phyloP scores from a whole-genome alignment of 2,113 vertebrate species.

The Hippotragus niger region DNA sequence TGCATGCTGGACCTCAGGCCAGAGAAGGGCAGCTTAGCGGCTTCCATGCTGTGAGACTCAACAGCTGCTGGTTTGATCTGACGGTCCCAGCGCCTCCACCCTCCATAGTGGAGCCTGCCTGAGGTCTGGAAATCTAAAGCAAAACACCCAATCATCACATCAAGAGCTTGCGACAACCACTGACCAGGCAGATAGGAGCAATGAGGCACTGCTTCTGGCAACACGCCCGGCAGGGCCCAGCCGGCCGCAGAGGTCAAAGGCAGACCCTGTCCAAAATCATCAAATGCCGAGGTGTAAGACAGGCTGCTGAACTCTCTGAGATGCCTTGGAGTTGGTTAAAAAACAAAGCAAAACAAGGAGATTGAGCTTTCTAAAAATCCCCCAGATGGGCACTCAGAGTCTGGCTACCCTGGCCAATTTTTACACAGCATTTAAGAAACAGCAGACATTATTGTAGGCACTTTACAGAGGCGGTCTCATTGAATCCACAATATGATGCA shows the following conservation, averaged over 20 bases:
- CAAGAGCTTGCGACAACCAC: background rate
- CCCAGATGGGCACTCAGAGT: too few species aligned
- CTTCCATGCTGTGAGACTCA: fast-evolving
- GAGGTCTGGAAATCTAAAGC: background rate
- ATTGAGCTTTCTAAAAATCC: background rate
- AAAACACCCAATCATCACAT: background rate
- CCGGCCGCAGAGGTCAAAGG: background rate
- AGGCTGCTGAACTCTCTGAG: background rate
- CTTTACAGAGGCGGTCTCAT: fast-evolving
- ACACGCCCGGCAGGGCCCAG: constrained; percentile 40
- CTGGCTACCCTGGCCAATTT: fast-evolving
- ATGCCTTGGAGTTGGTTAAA: background rate
- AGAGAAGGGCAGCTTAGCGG: background rate
- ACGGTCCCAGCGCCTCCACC: background rate
- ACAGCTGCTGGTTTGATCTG: background rate
- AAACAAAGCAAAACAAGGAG: background rate
- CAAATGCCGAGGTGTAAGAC: background rate
- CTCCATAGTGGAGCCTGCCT: background rate
- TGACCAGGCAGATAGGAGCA: background rate
- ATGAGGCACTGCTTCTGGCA: background rate
- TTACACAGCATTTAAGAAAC: background rate
- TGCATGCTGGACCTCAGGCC: fast-evolving
- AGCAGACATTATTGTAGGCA: background rate
- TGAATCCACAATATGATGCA: background rate
- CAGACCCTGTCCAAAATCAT: background rate